A percentile compares a stretch with the other conserved stretches of the same genome.
Conservation (phyloP, 2,888 invertebrate genomes). For the Ornithoptera priamus region DNA sequence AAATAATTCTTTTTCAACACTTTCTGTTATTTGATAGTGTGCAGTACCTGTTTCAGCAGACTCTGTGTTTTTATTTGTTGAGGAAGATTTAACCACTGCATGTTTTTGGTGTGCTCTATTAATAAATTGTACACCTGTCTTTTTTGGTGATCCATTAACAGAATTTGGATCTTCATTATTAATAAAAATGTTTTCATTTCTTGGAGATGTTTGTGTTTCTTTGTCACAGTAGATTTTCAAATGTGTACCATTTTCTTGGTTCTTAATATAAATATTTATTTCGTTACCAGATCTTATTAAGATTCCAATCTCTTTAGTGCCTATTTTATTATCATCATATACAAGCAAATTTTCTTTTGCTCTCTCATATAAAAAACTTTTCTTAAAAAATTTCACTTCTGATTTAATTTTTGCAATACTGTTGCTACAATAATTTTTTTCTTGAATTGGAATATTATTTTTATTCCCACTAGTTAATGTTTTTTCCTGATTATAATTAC, state of each 20-base stretch:
- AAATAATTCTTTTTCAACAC: slow-evolving; percentile 65
- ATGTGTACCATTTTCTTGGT: slow-evolving; percentile 59
- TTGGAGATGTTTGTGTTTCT: slow-evolving; percentile 60
- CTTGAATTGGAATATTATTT: slow-evolving; percentile 4
- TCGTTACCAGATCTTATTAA: slow-evolving; percentile 65
- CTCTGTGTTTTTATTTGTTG: slow-evolving; percentile 62
- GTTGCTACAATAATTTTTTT: slow-evolving; percentile 22
- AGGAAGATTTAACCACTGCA: slow-evolving; percentile 40
- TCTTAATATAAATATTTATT: slow-evolving; percentile 61
- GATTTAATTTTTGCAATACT: slow-evolving; percentile 21
- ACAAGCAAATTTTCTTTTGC: slow-evolving; percentile 25
- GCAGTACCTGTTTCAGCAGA: slow-evolving; percentile 65
- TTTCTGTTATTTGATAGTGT: slow-evolving; percentile 65
- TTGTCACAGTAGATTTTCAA: slow-evolving; percentile 61
- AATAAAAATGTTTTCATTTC: slow-evolving; percentile 35
- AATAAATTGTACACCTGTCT: not conserved
- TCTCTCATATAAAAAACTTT: slow-evolving; percentile 43
- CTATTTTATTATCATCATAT: slow-evolving; percentile 35
- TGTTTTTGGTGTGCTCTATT: not conserved
- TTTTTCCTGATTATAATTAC: not conserved
- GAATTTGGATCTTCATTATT: slow-evolving; percentile 33
- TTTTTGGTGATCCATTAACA: slow-evolving; percentile 3
- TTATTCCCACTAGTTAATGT: not conserved
- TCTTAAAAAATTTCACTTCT: slow-evolving; percentile 56
- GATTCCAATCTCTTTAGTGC: slow-evolving; percentile 63